Evolutionary conservation across 2,113 vertebrate species (phyloP).

Genomic region (Sinosuthora webbiana): DNA sequence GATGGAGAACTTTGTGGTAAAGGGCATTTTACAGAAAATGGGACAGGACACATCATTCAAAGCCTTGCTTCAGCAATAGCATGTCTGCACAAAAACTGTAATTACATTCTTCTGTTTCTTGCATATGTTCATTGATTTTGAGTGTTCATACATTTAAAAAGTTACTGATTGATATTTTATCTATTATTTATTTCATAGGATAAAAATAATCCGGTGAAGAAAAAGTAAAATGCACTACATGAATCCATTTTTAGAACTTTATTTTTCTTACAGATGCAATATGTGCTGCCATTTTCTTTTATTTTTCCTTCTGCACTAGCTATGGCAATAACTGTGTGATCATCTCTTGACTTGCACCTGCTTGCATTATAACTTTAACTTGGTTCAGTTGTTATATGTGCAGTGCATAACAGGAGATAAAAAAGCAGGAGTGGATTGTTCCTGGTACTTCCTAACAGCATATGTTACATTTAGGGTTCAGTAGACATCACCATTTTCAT

Average conservation of each 20-base stretch:
- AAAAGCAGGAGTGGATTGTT: background rate
- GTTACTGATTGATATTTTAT: background rate
- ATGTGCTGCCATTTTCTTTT: background rate
- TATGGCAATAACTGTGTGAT: background rate
- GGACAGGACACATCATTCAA: slow-evolving; percentile 80
- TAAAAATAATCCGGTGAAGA: background rate
- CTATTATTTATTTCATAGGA: background rate
- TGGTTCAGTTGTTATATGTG: background rate
- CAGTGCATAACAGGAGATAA: background rate
- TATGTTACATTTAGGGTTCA: background rate
- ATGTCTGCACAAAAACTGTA: slow-evolving; percentile 84
- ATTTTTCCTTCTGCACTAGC: background rate
- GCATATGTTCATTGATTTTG: background rate
- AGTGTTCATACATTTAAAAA: background rate
- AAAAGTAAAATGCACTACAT: background rate
- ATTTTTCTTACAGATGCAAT: background rate
- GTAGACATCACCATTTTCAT: background rate
- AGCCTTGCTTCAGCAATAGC: slow-evolving; percentile 78
- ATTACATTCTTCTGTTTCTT: background rate
- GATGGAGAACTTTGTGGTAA: slow-evolving; percentile 80
- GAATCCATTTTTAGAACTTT: background rate
- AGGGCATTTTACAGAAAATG: slow-evolving; percentile 79
- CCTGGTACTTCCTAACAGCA: background rate
- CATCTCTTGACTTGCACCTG: background rate
- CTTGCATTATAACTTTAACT: background rate